Conservation (phyloP, 2,888 invertebrate genomes). For the Pseudococcus longispinus region DNA sequence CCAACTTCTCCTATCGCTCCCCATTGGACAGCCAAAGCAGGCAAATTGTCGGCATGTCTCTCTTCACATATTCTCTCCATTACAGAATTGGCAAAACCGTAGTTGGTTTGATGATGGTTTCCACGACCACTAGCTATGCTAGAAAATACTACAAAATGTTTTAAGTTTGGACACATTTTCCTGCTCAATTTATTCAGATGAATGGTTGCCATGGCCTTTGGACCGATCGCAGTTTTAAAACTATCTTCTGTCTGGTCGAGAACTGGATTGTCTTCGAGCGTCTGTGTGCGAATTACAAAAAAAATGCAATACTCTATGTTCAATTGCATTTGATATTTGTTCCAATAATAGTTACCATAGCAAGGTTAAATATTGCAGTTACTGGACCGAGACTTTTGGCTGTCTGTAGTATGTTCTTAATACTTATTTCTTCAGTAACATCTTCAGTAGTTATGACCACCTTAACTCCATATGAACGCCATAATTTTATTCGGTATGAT, state of each 20-base stretch:
- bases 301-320: too few species aligned
- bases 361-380: conserved; percentile 88
- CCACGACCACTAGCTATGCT: conserved; percentile 93
- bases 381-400: conserved; percentile 73
- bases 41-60: conserved; percentile 73
- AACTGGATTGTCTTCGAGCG: conserved; percentile 76
- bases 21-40: conserved; percentile 88
- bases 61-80: conserved; percentile 72
- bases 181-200: conserved; percentile 76
- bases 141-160: conserved; percentile 87
- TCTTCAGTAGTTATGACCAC: conserved; percentile 75
- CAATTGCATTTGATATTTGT: too few species aligned
- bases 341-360: conserved; percentile 70
- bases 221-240: conserved; percentile 73
- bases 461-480: conserved; percentile 74
- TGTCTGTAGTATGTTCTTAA: conserved; percentile 72
- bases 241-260: conserved; percentile 76
- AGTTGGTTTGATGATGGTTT: conserved; percentile 89
- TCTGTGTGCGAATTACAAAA: conserved; percentile 63
- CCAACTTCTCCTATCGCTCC: conserved; percentile 90
- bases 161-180: conserved; percentile 66
- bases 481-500: conserved; percentile 66
- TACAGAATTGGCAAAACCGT: conserved; percentile 85
- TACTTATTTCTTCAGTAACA: conserved; percentile 74
- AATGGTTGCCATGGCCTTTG: conserved; percentile 82